phyloP scores from a whole-genome alignment of 53 echinoderm and acorn worm species.

The Arbacia lixula region DNA sequence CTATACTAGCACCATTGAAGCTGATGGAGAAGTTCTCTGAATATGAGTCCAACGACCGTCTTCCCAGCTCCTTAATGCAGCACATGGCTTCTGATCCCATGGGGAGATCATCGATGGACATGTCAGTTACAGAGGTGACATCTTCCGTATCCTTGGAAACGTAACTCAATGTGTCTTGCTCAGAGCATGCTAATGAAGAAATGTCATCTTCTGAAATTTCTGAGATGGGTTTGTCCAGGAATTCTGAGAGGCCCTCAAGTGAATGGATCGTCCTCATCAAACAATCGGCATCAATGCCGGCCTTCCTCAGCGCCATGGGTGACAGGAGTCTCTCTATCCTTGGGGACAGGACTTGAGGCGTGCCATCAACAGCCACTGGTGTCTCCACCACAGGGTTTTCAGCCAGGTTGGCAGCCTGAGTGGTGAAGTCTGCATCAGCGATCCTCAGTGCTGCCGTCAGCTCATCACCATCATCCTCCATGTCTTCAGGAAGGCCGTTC shows the following conservation, averaged over 20 bases:
- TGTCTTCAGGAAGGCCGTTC: slow-evolving; percentile 10
- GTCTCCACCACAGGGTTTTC: slow-evolving; percentile 59
- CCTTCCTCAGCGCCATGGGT: slow-evolving; percentile 51
- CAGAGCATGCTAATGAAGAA: slow-evolving; percentile 90
- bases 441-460: slow-evolving; percentile 63
- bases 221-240: slow-evolving; percentile 91
- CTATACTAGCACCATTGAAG: slow-evolving; percentile 82
- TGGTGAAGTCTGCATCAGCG: slow-evolving; percentile 66
- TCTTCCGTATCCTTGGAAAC: slow-evolving; percentile 90
- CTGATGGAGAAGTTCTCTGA: slow-evolving; percentile 90
- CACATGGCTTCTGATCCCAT: slow-evolving; percentile 94
- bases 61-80: slow-evolving; percentile 86
- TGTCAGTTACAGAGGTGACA: slow-evolving; percentile 82
- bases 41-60: slow-evolving; percentile 86
- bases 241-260: slow-evolving; percentile 80
- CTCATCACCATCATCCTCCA: slow-evolving; percentile 77
- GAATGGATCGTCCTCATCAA: slow-evolving; percentile 85
- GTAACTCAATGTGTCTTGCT: slow-evolving; percentile 92
- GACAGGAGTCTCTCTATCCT: slow-evolving; percentile 60
- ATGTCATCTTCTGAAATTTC: slow-evolving; percentile 94
- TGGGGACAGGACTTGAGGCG: slow-evolving; percentile 54
- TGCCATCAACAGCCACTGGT: slow-evolving; percentile 41
- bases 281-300: slow-evolving; percentile 74
- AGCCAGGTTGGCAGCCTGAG: slow-evolving; percentile 59
- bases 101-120: slow-evolving; percentile 91